phyloP scores from a whole-genome alignment of 2,797 vertebrate genomes.

The Sitta carolinensis region DNA sequence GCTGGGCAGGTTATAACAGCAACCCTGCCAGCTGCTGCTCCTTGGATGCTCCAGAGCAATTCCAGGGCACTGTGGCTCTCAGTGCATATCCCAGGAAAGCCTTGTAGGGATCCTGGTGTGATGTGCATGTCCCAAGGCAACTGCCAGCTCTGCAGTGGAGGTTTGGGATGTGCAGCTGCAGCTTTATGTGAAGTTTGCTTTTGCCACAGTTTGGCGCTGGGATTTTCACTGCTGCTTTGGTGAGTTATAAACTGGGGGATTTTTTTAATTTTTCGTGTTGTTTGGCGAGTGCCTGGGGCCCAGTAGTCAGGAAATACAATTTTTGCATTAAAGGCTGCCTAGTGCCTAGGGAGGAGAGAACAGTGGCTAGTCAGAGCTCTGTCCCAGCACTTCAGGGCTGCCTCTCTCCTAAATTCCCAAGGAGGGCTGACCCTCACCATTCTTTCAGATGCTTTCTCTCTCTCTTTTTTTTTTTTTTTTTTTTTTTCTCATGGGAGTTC shows the following conservation, averaged over 20 bases:
- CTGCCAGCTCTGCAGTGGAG: background rate
- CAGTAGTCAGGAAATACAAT: background rate
- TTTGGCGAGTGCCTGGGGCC: background rate
- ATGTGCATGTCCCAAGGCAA: background rate
- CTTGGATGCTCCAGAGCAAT: fast-evolving
- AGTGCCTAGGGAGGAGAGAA: background rate
- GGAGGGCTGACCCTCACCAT: fast-evolving
- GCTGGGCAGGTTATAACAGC: background rate
- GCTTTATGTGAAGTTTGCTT: fast-evolving
- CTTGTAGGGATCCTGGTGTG: background rate
- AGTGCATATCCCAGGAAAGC: fast-evolving
- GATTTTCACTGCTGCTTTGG: fast-evolving
- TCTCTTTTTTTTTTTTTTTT: no score
- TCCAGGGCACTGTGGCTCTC: fast-evolving
- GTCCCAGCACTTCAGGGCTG: fast-evolving
- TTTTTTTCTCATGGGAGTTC: background rate
- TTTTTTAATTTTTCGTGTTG: fast-evolving
- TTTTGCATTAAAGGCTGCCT: background rate
- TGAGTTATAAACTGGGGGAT: background rate
- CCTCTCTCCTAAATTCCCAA: fast-evolving
- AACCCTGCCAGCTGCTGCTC: fast-evolving
- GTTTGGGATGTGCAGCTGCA: background rate
- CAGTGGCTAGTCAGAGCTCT: background rate
- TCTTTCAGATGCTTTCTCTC: background rate
- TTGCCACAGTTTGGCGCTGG: background rate